Evolutionary conservation across 2,888 invertebrate genomes (phyloP).

Genomic region (Blastobasis lacticolella): DNA sequence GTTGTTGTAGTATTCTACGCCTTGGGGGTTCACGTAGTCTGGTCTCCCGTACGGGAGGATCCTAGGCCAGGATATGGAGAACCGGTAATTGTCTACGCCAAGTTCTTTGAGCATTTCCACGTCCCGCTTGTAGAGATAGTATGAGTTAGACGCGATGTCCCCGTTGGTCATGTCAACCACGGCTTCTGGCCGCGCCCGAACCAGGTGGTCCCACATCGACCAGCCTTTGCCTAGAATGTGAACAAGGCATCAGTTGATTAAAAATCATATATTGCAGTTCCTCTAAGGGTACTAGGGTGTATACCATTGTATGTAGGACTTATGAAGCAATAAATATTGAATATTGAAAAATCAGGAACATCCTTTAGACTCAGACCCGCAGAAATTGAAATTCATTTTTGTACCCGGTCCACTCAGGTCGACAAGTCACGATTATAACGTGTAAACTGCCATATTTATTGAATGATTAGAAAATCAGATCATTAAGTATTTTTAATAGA

Average conservation of each 20-base stretch:
- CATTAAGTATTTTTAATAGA: too few species aligned
- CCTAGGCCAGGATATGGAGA: constrained; percentile 75
- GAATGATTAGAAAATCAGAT: too few species aligned
- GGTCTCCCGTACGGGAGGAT: constrained; percentile 70
- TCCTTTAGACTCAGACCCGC: too few species aligned
- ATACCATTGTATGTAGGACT: too few species aligned
- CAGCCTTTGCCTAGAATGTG: constrained; percentile 60
- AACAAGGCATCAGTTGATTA: not conserved
- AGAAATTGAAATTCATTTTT: too few species aligned
- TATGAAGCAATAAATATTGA: too few species aligned
- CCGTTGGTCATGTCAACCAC: constrained; percentile 67
- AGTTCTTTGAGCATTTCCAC: constrained; percentile 44
- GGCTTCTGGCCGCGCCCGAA: constrained; percentile 49
- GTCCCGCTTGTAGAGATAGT: constrained; percentile 70
- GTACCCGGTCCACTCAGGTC: too few species aligned
- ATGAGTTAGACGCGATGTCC: constrained; percentile 71
- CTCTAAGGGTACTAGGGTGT: too few species aligned
- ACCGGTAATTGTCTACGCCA: constrained; percentile 57
- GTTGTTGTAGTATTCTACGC: constrained; percentile 76
- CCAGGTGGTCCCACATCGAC: constrained; percentile 74
- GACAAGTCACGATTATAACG: too few species aligned
- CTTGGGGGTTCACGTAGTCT: constrained; percentile 63
- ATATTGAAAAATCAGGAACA: too few species aligned
- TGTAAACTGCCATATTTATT: too few species aligned
- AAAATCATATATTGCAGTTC: too few species aligned